These are phyloP conservation scores for Zaprionus tsacasi DNA, from an alignment of 1,140 invertebrate species.

Conservation along the genomic window DNA sequence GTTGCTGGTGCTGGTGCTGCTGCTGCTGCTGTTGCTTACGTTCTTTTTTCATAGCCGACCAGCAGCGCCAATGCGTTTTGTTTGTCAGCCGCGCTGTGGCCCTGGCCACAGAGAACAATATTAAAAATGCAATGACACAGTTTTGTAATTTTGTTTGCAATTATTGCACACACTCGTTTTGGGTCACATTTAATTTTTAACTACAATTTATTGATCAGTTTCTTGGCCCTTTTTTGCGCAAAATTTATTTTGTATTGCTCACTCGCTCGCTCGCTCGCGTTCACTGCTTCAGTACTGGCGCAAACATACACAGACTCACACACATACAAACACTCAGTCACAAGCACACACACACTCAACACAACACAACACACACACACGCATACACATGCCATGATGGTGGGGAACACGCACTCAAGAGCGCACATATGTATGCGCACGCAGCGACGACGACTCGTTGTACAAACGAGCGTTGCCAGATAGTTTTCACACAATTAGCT, in stretches of 20 bases:
- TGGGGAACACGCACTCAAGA: constrained; percentile 26
- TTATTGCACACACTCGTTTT: constrained; percentile 27
- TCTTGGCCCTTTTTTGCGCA: constrained; percentile 49
- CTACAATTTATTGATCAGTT: constrained; percentile 49
- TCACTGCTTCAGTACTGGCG: constrained; percentile 43
- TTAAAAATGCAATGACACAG: constrained; percentile 9
- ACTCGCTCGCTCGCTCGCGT: constrained; percentile 56
- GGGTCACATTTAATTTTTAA: constrained; percentile 42
- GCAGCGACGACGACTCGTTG: constrained; percentile 41
- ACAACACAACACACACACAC: constrained; percentile 9
- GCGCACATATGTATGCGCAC: constrained; percentile 45
- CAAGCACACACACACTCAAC: constrained; percentile 31
- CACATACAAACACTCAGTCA: constrained; percentile 8
- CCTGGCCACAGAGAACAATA: constrained; percentile 11
- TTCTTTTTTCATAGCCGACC: constrained; percentile 44
- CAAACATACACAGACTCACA: constrained; percentile 39
- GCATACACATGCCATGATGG: background rate
- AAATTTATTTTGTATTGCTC: constrained; percentile 59
- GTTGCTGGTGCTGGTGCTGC: constrained; percentile 30
- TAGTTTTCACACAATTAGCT: background rate
- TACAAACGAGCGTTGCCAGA: constrained; percentile 34
- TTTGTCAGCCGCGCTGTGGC: constrained; percentile 32
- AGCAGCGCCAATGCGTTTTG: constrained; percentile 17
- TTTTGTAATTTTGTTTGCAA: background rate
- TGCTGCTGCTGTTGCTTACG: constrained; percentile 43